Conservation (phyloP, 2,113 vertebrate genomes). For the Chascanopsetta lugubris region DNA sequence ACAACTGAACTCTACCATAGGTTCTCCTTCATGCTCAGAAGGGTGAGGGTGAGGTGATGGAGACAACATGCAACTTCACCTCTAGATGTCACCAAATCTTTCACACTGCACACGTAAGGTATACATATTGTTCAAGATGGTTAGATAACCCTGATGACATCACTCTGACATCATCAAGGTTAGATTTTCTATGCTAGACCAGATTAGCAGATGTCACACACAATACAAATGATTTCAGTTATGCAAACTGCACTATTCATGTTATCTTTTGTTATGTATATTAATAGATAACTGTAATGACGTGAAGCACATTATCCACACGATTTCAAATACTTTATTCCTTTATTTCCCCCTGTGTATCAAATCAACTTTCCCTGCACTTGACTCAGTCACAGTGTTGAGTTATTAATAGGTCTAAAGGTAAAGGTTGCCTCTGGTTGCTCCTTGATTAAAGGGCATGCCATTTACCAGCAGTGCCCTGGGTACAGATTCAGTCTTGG, state of each 20-base stretch:
- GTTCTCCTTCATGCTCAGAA: no score
- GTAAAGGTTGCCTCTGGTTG: conserved; percentile 45
- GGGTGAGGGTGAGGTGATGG: no score
- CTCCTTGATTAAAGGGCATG: conserved; percentile 58
- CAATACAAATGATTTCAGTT: background rate
- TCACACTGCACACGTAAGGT: no score
- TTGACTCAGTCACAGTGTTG: conserved; percentile 18
- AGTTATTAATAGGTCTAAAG: conserved; percentile 41
- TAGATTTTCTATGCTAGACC: background rate
- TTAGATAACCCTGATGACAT: background rate
- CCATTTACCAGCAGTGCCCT: conserved; percentile 44
- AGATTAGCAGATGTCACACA: background rate
- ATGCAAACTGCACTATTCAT: background rate
- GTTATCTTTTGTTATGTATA: background rate
- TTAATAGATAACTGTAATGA: no score
- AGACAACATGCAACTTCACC: no score
- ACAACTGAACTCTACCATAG: no score
- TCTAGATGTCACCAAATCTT: no score
- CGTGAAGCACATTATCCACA: background rate
- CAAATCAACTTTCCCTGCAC: conserved; percentile 24
- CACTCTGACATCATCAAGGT: background rate
- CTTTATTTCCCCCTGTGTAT: conserved; percentile 10
- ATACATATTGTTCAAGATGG: background rate
- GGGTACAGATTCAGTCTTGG: conserved; percentile 39
- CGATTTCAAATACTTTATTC: background rate